These are phyloP conservation scores for Smutsia gigantea DNA, from an alignment of 2,797 vertebrate genomes.

Conservation along the genomic window DNA sequence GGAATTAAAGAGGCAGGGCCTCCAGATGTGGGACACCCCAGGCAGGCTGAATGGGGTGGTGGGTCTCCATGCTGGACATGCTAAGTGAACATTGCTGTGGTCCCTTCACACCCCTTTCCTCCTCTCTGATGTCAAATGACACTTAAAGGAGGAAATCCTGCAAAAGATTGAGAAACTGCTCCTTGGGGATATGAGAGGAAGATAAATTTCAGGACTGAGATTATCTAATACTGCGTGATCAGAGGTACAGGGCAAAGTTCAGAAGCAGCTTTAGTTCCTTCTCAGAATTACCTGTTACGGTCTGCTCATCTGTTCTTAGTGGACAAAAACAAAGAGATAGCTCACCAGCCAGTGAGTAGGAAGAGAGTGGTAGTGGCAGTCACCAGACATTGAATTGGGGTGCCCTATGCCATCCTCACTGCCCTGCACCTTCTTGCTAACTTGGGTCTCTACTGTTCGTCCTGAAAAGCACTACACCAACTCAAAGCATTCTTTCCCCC, in stretches of 20 bases:
- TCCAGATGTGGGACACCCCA: background rate
- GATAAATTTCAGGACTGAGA: background rate
- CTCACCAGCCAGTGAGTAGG: background rate
- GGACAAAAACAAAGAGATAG: background rate
- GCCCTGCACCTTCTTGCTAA: background rate
- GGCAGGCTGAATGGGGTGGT: background rate
- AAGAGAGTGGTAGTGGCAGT: background rate
- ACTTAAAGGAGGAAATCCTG: background rate
- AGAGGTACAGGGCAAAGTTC: background rate
- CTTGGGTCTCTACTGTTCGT: background rate
- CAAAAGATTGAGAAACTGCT: background rate
- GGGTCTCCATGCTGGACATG: background rate
- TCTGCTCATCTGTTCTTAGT: background rate
- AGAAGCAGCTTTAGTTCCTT: background rate
- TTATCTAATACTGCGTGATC: background rate
- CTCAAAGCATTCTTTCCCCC: no score
- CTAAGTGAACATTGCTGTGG: no score
- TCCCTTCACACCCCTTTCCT: background rate
- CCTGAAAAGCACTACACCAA: background rate
- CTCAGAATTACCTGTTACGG: background rate
- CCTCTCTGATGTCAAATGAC: background rate
- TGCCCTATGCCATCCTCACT: accelerated
- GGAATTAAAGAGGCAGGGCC: background rate
- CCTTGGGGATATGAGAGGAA: background rate
- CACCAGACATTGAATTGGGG: background rate